A percentile compares a stretch with the other conserved stretches of the same genome.
Conservation (phyloP, 37 sponge, comb jelly and placozoan genomes). For the Cliona cf. orientalis region DNA sequence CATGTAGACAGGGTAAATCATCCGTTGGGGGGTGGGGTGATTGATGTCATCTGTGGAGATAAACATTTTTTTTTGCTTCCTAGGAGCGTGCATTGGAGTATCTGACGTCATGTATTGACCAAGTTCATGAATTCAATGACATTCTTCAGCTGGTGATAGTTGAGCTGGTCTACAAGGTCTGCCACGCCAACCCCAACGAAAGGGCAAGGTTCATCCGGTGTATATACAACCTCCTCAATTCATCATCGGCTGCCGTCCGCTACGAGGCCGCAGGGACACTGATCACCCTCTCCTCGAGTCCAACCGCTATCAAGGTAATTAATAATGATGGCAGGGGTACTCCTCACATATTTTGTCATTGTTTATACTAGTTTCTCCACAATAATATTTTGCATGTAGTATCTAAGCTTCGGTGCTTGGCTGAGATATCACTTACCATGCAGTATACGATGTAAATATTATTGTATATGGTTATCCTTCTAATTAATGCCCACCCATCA, state of each 20-base stretch:
- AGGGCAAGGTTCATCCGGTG: constrained; percentile 94
- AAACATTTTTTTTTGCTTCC: background rate
- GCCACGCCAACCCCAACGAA: constrained; percentile 91
- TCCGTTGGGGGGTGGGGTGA: no score
- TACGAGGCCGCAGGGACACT: constrained; percentile 99
- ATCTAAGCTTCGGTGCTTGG: no score
- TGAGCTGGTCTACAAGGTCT: constrained; percentile 99
- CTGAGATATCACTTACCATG: no score
- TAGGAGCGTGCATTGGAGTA: constrained; percentile 96
- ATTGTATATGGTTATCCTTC: no score
- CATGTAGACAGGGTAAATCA: constrained; percentile 95
- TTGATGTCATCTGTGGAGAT: background rate
- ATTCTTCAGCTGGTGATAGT: constrained; percentile 99
- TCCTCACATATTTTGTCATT: background rate
- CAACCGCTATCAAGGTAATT: constrained; percentile 94
- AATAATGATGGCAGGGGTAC: background rate
- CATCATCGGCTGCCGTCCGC: constrained; percentile 90
- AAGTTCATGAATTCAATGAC: constrained; percentile 94
- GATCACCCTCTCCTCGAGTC: constrained; percentile 95
- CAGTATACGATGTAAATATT: no score
- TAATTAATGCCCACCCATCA: constrained; percentile 34
- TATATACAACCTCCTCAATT: constrained; percentile 95
- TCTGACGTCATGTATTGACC: constrained; percentile 95
- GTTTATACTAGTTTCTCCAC: no score
- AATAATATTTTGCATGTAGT: no score